These are phyloP conservation scores for Urocyon cinereoargenteus DNA, from an alignment of 2,797 vertebrate genomes.

Conservation along the genomic window DNA sequence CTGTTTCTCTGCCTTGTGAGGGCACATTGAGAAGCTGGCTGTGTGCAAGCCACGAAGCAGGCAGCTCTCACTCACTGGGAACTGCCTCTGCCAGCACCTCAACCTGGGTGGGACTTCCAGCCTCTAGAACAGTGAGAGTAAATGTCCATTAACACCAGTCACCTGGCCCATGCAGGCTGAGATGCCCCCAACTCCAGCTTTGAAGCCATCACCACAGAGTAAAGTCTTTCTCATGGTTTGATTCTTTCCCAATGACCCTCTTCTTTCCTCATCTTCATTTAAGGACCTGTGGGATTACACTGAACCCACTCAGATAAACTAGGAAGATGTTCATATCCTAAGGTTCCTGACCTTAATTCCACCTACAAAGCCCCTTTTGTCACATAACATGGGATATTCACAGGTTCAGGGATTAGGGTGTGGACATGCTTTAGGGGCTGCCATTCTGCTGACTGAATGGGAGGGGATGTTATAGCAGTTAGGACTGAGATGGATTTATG, in stretches of 20 bases:
- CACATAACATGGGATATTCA: not conserved
- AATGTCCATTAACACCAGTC: not conserved
- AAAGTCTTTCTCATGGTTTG: not conserved
- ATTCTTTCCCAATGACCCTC: too few relatives aligned
- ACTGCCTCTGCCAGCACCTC: fast-evolving
- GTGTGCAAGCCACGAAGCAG: not conserved
- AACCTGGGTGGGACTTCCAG: not conserved
- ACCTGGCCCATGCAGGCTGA: not conserved
- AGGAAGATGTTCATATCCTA: too few relatives aligned
- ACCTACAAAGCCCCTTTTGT: not conserved
- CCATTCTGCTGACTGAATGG: fast-evolving
- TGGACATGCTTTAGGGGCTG: too few relatives aligned
- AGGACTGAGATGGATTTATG: not conserved
- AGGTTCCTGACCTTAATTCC: too few relatives aligned
- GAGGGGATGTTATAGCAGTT: too few relatives aligned
- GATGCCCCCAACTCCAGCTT: not conserved
- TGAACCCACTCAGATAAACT: too few relatives aligned
- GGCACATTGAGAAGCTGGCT: not conserved
- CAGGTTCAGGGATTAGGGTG: not conserved
- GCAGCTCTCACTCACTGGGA: not conserved
- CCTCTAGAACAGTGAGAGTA: not conserved
- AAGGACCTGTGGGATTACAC: not conserved
- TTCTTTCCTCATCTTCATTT: not conserved
- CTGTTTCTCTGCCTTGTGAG: not conserved
- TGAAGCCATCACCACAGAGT: not conserved